These are phyloP conservation scores for Hassar affinis DNA, from an alignment of 2,113 vertebrate genomes.

Conservation along the genomic window DNA sequence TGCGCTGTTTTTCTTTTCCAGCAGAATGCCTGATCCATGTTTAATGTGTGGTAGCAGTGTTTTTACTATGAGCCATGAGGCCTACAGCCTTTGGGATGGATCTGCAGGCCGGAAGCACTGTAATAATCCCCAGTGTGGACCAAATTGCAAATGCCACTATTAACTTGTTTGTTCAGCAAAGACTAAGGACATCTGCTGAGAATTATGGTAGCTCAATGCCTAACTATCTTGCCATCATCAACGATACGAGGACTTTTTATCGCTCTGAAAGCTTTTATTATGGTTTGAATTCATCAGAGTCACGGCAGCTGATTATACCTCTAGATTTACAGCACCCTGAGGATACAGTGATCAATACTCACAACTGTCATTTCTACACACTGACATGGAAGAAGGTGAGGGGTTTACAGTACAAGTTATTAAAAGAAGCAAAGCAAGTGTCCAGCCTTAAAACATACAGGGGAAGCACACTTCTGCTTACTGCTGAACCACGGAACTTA, in stretches of 20 bases:
- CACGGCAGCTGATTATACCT: conserved; percentile 7
- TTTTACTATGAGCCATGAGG: conserved; percentile 2
- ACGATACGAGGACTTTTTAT: not conserved
- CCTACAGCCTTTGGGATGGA: conserved; percentile 21
- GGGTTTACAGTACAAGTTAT: not conserved
- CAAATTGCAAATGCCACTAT: conserved; percentile 54
- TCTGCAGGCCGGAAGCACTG: conserved; percentile 20
- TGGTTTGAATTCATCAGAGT: not conserved
- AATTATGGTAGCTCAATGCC: conserved; percentile 30
- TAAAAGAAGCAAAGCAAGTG: not conserved
- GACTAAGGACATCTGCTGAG: conserved; percentile 61
- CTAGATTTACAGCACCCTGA: conserved; percentile 31
- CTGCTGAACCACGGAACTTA: not conserved
- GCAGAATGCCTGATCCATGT: conserved; percentile 34
- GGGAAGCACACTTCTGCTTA: not conserved
- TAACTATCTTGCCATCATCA: not conserved
- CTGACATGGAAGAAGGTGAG: conserved; percentile 11
- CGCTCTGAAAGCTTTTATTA: not conserved
- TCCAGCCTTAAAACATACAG: not conserved
- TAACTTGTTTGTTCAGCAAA: conserved; percentile 61
- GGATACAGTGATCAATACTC: conserved; percentile 52
- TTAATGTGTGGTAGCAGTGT: conserved; percentile 19
- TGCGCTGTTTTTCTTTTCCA: not conserved
- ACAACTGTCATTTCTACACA: conserved; percentile 45
- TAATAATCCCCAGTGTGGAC: conserved; percentile 15